phyloP scores from a whole-genome alignment of 2,797 vertebrate genomes.

The Galagoides demidoff region DNA sequence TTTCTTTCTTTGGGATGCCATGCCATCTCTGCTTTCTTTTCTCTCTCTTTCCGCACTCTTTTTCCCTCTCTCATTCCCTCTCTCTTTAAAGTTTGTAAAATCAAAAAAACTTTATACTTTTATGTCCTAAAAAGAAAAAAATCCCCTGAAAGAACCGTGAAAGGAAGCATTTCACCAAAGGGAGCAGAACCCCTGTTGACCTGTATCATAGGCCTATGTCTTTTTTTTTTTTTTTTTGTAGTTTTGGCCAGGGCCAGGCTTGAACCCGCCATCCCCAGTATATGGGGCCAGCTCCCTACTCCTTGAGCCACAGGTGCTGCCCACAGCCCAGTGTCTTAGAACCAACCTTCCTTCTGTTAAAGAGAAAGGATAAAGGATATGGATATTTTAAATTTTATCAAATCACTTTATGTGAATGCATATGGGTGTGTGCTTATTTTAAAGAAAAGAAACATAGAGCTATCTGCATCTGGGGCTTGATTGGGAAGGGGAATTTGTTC shows the following conservation, averaged over 20 bases:
- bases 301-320: no score
- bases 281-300: no score
- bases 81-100: no score
- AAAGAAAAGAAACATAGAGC: not conserved
- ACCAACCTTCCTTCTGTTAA: slow-evolving; percentile 34
- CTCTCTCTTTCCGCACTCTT: no score
- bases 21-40: no score
- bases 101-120: no score
- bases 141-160: not conserved
- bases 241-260: no score
- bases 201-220: not conserved
- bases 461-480: not conserved
- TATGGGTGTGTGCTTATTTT: not conserved
- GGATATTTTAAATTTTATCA: slow-evolving; percentile 40
- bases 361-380: slow-evolving; percentile 38
- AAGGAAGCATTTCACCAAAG: not conserved
- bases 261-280: no score
- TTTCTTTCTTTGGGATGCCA: no score
- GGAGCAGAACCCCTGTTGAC: not conserved
- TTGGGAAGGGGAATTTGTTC: not conserved
- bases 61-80: no score
- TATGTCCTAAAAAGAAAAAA: no score
- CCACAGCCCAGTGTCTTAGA: not conserved
- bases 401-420: not conserved
- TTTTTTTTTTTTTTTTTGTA: not conserved